Evolutionary conservation across 2,113 vertebrate species (phyloP).

Genomic region (Urocynchramus pylzowi): DNA sequence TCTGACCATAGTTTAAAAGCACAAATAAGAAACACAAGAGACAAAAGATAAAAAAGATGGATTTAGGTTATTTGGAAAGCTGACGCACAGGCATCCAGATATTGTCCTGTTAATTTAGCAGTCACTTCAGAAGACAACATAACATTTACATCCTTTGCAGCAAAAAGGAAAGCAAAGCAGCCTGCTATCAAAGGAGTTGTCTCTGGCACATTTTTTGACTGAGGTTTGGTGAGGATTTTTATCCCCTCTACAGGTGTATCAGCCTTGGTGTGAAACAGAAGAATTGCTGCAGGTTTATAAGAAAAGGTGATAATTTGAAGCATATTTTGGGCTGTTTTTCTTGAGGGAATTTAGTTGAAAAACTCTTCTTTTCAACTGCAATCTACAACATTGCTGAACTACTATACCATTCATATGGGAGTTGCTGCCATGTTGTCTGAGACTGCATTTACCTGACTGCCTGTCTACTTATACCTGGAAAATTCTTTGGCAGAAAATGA

Average conservation of each 20-base stretch:
- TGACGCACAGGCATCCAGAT: neutral
- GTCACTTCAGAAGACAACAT: neutral
- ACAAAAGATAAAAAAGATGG: neutral
- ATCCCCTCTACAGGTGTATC: neutral
- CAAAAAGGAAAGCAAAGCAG: neutral
- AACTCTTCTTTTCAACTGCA: neutral
- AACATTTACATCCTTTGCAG: neutral
- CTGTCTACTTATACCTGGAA: neutral
- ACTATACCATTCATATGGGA: neutral
- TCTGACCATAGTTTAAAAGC: neutral
- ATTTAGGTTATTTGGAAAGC: neutral
- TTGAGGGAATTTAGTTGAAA: neutral
- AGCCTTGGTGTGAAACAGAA: neutral
- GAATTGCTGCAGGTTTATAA: neutral
- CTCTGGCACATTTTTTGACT: neutral
- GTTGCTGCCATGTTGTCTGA: neutral
- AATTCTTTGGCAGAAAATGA: slow-evolving; percentile 2
- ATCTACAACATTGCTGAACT: neutral
- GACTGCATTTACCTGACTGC: neutral
- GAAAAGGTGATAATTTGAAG: slow-evolving; percentile 22
- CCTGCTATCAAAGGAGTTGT: neutral
- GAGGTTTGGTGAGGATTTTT: neutral
- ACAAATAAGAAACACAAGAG: neutral
- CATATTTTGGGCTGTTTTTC: neutral
- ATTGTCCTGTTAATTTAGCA: neutral